These are phyloP conservation scores for Globodera rostochiensis DNA, from an alignment of 1,140 invertebrate species.

Conservation along the genomic window DNA sequence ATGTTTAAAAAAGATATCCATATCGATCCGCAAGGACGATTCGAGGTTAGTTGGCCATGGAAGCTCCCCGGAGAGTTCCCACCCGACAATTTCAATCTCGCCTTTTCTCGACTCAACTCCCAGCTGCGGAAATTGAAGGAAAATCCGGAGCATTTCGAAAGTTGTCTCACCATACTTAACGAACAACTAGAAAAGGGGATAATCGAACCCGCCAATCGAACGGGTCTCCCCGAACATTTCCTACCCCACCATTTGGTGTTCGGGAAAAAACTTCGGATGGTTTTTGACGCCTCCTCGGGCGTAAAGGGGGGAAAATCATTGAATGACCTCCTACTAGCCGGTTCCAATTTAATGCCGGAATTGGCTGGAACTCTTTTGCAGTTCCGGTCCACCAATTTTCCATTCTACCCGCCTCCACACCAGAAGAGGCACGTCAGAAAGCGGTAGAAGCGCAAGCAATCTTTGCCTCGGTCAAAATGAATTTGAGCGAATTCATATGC, in stretches of 20 bases:
- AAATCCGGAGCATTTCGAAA: background rate
- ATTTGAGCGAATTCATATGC: slow-evolving; percentile 24
- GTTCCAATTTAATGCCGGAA: background rate
- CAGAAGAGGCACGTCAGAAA: background rate
- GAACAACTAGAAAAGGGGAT: slow-evolving; percentile 18
- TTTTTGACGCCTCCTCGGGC: slow-evolving; percentile 10
- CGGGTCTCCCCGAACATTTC: background rate
- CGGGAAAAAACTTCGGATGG: slow-evolving; percentile 5
- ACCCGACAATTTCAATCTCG: background rate
- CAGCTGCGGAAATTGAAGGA: background rate
- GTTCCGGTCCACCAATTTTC: background rate
- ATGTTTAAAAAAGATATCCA: background rate
- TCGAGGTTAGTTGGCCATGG: slow-evolving; percentile 4
- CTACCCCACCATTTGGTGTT: slow-evolving; percentile 21
- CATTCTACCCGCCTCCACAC: background rate
- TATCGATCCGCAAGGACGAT: background rate
- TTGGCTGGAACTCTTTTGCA: background rate
- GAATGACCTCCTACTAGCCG: slow-evolving; percentile 9
- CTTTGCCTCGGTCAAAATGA: slow-evolving; percentile 13
- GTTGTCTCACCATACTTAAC: background rate
- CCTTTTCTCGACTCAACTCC: background rate
- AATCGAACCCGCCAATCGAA: background rate
- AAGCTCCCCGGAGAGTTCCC: background rate
- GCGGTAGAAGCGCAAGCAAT: background rate
- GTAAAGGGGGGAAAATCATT: background rate